Percentiles rank a stretch among this genome's conserved stretches.
phyloP scores from a whole-genome alignment of 1,140 invertebrate species.

The Odontomachus brunneus region DNA sequence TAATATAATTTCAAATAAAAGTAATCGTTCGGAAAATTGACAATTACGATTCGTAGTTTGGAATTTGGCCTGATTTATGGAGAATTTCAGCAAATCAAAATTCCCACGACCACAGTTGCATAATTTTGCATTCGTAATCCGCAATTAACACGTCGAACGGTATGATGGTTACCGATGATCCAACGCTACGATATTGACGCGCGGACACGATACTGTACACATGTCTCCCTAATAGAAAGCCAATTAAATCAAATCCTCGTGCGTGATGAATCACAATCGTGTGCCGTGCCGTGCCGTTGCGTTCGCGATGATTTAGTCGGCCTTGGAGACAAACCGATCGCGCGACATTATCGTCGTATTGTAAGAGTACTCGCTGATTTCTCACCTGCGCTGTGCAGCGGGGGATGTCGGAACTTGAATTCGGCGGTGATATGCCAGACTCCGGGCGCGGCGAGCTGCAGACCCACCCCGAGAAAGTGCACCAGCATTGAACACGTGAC shows the following conservation, averaged over 20 bases:
- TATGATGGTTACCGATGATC: background rate
- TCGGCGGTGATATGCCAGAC: conserved; percentile 73
- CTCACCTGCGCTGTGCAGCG: conserved; percentile 77
- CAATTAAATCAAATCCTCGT: background rate
- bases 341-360: too few relatives aligned
- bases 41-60: background rate
- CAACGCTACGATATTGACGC: background rate
- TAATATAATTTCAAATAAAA: background rate
- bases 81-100: background rate
- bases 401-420: conserved; percentile 76
- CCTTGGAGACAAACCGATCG: too few relatives aligned
- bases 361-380: background rate
- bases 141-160: background rate
- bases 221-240: too few relatives aligned
- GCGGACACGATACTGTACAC: background rate
- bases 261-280: too few relatives aligned
- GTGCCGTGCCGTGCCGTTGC: too few relatives aligned
- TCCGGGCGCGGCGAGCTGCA: conserved; percentile 82
- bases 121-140: conserved; percentile 14
- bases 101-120: conserved; percentile 5
- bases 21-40: too few relatives aligned
- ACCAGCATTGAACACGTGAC: conserved; percentile 86
- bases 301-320: too few relatives aligned
- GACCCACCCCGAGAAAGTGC: conserved; percentile 83
- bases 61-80: background rate